Conservation (phyloP, 2,797 vertebrate species). For the Acipenser ruthenus region DNA sequence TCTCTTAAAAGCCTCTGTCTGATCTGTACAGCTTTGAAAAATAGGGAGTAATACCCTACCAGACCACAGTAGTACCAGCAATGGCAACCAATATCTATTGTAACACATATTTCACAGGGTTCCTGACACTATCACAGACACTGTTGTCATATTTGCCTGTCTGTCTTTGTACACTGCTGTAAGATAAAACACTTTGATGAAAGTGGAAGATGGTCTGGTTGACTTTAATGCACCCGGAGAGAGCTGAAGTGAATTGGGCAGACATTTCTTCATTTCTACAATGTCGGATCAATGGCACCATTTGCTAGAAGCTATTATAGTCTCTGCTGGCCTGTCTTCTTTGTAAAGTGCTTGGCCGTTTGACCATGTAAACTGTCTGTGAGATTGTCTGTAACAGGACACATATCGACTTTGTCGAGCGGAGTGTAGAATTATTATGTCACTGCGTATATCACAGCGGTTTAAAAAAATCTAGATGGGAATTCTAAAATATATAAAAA, state of each 20-base stretch:
- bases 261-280: neutral
- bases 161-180: too few relatives aligned
- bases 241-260: neutral
- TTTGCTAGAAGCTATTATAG: neutral
- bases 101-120: neutral
- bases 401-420: slow-evolving; percentile 65
- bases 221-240: too few relatives aligned
- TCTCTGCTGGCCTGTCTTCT: neutral
- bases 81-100: too few relatives aligned
- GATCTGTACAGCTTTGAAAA: too few relatives aligned
- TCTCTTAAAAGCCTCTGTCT: too few relatives aligned
- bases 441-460: slow-evolving; percentile 35
- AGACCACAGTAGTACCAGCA: too few relatives aligned
- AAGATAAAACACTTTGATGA: too few relatives aligned
- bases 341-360: slow-evolving; percentile 39
- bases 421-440: slow-evolving; percentile 79
- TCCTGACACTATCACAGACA: neutral
- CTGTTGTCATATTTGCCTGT: too few relatives aligned
- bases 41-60: too few relatives aligned
- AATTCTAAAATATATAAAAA: too few relatives aligned
- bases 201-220: too few relatives aligned
- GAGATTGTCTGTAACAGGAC: slow-evolving; percentile 52
- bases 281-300: slow-evolving; percentile 3
- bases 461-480: too few relatives aligned
- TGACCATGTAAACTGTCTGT: slow-evolving; percentile 65